Evolutionary conservation across 1,140 invertebrate species (phyloP).

Genomic region (Octopus bimaculoides): DNA sequence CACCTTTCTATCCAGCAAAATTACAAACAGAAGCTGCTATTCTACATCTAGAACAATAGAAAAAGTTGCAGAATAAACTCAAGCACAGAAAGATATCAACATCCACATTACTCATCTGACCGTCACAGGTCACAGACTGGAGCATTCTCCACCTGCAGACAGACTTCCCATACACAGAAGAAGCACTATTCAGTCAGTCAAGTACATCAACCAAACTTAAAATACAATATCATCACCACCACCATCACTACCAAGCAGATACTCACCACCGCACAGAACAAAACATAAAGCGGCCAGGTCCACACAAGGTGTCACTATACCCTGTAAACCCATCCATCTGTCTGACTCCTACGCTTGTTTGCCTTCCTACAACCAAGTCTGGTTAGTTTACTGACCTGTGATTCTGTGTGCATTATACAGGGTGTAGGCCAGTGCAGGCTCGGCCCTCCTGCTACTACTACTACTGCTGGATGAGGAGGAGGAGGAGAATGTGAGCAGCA

Average conservation of each 20-base stretch:
- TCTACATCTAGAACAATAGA: background rate
- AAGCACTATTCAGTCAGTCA: constrained; percentile 7
- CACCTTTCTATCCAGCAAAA: background rate
- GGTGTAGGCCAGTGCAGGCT: constrained; percentile 9
- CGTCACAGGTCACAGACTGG: background rate
- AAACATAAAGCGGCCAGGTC: constrained; percentile 5
- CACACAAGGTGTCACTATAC: constrained; percentile 2
- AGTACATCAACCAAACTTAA: background rate
- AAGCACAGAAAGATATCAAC: background rate
- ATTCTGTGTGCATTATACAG: constrained; percentile 16
- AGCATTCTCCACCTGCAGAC: constrained; percentile 6
- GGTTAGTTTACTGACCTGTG: constrained; percentile 10
- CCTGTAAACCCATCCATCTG: background rate
- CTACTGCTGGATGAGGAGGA: constrained; percentile 1
- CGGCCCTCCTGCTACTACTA: constrained; percentile 6
- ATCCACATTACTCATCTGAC: background rate
- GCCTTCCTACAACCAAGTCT: constrained; percentile 8
- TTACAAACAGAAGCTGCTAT: constrained; percentile 6
- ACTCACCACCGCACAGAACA: constrained; percentile 5
- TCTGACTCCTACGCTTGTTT: constrained; percentile 9
- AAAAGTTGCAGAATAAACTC: background rate
- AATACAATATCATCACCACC: background rate
- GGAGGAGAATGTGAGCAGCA: background rate
- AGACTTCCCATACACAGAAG: background rate
- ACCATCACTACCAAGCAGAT: constrained; percentile 8